Conservation (phyloP, 2,113 vertebrate species). For the Odocoileus virginianus region DNA sequence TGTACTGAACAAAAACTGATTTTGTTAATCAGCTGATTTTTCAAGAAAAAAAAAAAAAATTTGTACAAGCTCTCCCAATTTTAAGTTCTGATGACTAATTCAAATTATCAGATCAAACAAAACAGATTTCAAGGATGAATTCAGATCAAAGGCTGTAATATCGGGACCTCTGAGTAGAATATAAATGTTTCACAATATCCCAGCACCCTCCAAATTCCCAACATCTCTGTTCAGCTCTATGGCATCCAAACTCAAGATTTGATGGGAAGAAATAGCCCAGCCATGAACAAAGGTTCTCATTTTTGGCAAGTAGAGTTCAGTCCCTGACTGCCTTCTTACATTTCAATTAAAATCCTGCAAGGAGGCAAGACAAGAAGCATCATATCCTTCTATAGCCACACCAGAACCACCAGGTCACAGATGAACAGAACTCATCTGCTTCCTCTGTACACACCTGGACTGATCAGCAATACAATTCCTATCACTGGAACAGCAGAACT, state of each 20-base stretch:
- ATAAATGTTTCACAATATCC: background rate
- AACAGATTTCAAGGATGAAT: background rate
- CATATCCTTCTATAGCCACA: background rate
- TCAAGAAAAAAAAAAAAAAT: background rate
- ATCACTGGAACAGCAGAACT: background rate
- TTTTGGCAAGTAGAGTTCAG: background rate
- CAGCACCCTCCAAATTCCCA: background rate
- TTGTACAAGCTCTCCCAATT: background rate
- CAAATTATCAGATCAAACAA: constrained; percentile 17
- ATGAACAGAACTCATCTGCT: background rate
- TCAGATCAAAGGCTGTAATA: background rate
- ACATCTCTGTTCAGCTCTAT: background rate
- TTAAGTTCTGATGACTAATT: background rate
- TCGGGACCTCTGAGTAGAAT: background rate
- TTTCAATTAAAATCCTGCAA: background rate
- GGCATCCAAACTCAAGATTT: background rate
- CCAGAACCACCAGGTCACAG: background rate
- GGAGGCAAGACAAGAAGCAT: background rate
- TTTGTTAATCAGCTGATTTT: background rate
- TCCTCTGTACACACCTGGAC: background rate
- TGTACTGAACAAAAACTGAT: background rate
- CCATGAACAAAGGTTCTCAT: background rate
- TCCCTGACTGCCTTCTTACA: background rate
- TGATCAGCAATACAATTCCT: background rate
- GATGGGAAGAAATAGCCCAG: background rate